These are phyloP conservation scores for Neosalanx taihuensis DNA, from an alignment of 2,797 vertebrate genomes.

Conservation along the genomic window DNA sequence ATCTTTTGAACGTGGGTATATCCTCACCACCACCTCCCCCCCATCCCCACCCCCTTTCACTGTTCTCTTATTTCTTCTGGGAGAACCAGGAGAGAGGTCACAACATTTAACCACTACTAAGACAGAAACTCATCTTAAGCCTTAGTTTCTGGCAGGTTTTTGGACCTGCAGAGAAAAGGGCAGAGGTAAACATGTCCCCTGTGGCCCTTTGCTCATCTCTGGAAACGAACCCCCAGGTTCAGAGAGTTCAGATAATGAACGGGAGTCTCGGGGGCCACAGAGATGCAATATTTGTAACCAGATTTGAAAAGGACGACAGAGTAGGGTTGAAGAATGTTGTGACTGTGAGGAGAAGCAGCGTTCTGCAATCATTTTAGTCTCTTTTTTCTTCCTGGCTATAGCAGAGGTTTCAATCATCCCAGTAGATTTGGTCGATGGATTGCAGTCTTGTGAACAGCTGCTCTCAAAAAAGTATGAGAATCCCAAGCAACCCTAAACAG, in stretches of 20 bases:
- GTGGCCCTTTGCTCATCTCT: constrained; percentile 26
- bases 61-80: neutral
- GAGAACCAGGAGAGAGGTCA: constrained; percentile 19
- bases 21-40: neutral
- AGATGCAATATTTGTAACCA: constrained; percentile 40
- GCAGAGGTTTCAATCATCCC: constrained; percentile 33
- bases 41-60: neutral
- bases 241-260: constrained; percentile 33
- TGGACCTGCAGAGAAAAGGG: constrained; percentile 7
- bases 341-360: constrained; percentile 14
- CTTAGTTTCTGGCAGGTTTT: constrained; percentile 13
- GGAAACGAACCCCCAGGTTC: constrained; percentile 28
- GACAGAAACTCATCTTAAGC: constrained; percentile 20
- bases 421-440: constrained; percentile 16
- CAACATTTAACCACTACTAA: constrained; percentile 22
- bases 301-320: constrained; percentile 31
- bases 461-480: constrained; percentile 3
- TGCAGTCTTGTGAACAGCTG: constrained; percentile 7
- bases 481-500: neutral
- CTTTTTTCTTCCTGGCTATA: neutral
- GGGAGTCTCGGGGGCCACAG: constrained; percentile 19
- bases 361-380: constrained; percentile 14
- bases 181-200: constrained; percentile 29
- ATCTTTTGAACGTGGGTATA: neutral
- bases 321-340: constrained; percentile 4